Evolutionary conservation across 2,888 invertebrate species (phyloP).

Genomic region (Drosophila hamatofila): DNA sequence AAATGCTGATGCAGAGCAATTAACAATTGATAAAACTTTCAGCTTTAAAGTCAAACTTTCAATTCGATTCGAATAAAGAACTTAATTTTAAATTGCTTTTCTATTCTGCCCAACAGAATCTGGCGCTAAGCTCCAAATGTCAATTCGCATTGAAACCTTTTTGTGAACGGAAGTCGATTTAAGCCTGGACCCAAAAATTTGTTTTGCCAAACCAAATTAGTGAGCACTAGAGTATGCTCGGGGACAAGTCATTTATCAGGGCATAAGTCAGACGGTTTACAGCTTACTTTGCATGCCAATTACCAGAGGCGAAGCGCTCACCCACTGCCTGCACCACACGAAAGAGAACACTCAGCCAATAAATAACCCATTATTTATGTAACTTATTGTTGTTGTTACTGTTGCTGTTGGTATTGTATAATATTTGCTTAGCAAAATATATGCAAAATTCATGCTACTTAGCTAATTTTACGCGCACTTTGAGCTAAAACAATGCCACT

Average conservation of each 20-base stretch:
- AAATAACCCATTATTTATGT: slow-evolving; percentile 76
- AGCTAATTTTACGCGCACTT: slow-evolving; percentile 76
- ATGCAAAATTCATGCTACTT: slow-evolving; percentile 70
- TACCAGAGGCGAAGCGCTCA: slow-evolving; percentile 50
- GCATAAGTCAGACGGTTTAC: slow-evolving; percentile 50
- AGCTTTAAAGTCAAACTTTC: not conserved
- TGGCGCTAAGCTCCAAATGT: slow-evolving; percentile 21
- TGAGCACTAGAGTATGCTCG: slow-evolving; percentile 14
- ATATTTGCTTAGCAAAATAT: slow-evolving; percentile 49
- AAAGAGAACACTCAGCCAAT: slow-evolving; percentile 44
- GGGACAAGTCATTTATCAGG: slow-evolving; percentile 56
- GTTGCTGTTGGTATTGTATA: slow-evolving; percentile 19
- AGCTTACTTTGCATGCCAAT: slow-evolving; percentile 65
- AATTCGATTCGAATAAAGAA: not conserved
- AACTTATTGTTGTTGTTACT: slow-evolving; percentile 18
- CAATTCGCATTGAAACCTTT: slow-evolving; percentile 5
- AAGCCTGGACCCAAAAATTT: slow-evolving; percentile 22
- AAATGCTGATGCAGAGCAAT: not conserved
- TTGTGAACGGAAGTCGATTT: slow-evolving; percentile 19
- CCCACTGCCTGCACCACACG: no score
- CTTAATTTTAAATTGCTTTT: not conserved
- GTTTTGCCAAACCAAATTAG: slow-evolving; percentile 37
- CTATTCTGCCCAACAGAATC: not conserved
- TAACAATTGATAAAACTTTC: not conserved
- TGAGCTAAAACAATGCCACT: slow-evolving; percentile 71